A percentile compares a stretch with the other conserved stretches of the same genome.
Evolutionary conservation across 2,888 invertebrate genomes (phyloP).

Genomic region (Mythimna impura): DNA sequence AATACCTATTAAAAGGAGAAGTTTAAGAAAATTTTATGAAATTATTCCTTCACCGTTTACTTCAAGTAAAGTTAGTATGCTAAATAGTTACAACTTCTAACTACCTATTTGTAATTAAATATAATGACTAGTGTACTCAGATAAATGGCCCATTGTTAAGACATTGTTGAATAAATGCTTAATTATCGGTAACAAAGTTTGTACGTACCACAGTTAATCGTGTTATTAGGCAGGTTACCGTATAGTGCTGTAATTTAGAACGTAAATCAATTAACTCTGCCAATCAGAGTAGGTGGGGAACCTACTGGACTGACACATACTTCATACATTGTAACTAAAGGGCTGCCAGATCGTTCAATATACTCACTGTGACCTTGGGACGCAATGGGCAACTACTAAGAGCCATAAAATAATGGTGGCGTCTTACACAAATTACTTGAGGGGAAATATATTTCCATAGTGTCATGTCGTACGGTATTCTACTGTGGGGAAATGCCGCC

Average conservation of each 20-base stretch:
- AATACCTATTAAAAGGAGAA: too few relatives aligned
- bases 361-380: too few relatives aligned
- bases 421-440: too few relatives aligned
- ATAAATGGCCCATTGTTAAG: not conserved
- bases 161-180: slow-evolving; percentile 1
- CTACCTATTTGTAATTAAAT: not conserved
- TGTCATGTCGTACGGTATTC: too few relatives aligned
- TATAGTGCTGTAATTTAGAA: slow-evolving; percentile 33
- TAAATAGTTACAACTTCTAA: not conserved
- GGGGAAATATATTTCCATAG: too few relatives aligned
- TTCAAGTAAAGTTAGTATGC: not conserved
- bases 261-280: slow-evolving; percentile 41
- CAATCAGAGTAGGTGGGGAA: slow-evolving; percentile 1
- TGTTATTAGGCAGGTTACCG: not conserved
- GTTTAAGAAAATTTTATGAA: not conserved
- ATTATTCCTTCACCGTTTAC: not conserved
- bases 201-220: not conserved
- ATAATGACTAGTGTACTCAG: not conserved
- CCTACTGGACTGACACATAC: too few relatives aligned
- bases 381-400: too few relatives aligned
- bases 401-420: too few relatives aligned
- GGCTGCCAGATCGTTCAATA: not conserved
- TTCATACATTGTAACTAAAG: not conserved
- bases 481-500: too few relatives aligned
- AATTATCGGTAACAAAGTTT: slow-evolving; percentile 15